These are phyloP conservation scores for Goniozus legneri DNA, from an alignment of 1,140 invertebrate genomes.

Conservation along the genomic window DNA sequence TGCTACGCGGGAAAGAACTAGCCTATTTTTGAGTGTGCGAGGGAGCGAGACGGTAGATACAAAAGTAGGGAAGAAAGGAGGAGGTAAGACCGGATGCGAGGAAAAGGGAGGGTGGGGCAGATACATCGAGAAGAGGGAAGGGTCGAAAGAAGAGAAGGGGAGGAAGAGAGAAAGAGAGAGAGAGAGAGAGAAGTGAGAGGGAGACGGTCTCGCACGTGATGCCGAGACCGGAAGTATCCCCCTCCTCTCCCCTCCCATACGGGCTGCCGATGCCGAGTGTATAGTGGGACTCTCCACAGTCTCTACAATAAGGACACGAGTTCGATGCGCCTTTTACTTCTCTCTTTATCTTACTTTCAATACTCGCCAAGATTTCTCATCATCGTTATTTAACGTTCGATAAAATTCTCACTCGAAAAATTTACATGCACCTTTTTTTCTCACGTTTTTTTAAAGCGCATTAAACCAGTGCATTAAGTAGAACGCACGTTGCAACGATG, in stretches of 20 bases:
- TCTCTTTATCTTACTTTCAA: too few species aligned
- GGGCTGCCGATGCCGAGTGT: too few species aligned
- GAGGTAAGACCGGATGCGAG: constrained; percentile 33
- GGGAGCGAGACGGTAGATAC: constrained; percentile 3
- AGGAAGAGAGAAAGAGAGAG: constrained; percentile 25
- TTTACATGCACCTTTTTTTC: too few species aligned
- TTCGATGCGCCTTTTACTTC: constrained; percentile 19
- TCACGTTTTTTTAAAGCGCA: too few species aligned
- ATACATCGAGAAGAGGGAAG: too few species aligned
- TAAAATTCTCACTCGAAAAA: too few species aligned
- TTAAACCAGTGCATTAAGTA: too few species aligned
- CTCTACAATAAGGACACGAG: constrained; percentile 29
- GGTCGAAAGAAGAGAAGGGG: too few species aligned
- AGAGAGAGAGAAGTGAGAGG: too few species aligned
- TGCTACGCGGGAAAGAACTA: constrained; percentile 32
- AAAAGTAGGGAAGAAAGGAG: constrained; percentile 22
- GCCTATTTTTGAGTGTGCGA: constrained; percentile 43
- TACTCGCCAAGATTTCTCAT: too few species aligned
- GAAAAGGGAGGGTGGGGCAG: constrained; percentile 31
- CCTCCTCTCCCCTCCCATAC: constrained; percentile 40
- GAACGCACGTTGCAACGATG: too few species aligned
- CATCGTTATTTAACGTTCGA: too few species aligned
- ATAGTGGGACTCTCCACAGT: constrained; percentile 29
- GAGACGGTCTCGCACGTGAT: constrained; percentile 52
- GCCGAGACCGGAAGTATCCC: constrained; percentile 49